phyloP scores from a whole-genome alignment of 2,888 invertebrate species.

The Netelia fuscicornis region DNA sequence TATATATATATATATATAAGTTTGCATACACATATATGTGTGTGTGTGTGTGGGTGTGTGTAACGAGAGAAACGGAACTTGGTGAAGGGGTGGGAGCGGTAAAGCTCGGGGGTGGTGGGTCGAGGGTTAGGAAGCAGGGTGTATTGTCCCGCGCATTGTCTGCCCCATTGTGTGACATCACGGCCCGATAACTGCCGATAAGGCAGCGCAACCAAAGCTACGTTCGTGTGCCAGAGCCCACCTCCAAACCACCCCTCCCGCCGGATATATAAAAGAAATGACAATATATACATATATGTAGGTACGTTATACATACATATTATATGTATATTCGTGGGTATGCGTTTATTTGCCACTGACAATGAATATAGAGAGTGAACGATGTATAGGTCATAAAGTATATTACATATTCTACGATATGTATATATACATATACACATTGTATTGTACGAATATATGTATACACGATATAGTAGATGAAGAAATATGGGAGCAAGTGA shows the following conservation, averaged over 20 bases:
- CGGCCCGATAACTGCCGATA: constrained; percentile 85
- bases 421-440: not conserved
- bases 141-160: constrained; percentile 84
- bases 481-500: too few species aligned
- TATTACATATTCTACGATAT: not conserved
- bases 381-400: not conserved
- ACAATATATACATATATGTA: constrained; percentile 54
- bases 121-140: constrained; percentile 77
- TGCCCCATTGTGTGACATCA: constrained; percentile 85
- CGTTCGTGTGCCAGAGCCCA: constrained; percentile 63
- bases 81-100: constrained; percentile 35
- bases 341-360: not conserved
- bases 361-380: not conserved
- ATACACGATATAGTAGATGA: too few species aligned
- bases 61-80: constrained; percentile 65
- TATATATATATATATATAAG: constrained; percentile 3
- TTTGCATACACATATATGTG: constrained; percentile 51
- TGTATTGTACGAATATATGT: not conserved
- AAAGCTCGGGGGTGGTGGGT: constrained; percentile 69
- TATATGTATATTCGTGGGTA: not conserved
- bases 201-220: constrained; percentile 82
- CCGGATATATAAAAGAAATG: constrained; percentile 70
- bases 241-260: constrained; percentile 46
- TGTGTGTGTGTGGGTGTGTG: constrained; percentile 69
- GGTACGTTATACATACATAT: constrained; percentile 22